These are phyloP conservation scores for Cylas formicarius DNA, from an alignment of 1,140 invertebrate species.

Conservation along the genomic window DNA sequence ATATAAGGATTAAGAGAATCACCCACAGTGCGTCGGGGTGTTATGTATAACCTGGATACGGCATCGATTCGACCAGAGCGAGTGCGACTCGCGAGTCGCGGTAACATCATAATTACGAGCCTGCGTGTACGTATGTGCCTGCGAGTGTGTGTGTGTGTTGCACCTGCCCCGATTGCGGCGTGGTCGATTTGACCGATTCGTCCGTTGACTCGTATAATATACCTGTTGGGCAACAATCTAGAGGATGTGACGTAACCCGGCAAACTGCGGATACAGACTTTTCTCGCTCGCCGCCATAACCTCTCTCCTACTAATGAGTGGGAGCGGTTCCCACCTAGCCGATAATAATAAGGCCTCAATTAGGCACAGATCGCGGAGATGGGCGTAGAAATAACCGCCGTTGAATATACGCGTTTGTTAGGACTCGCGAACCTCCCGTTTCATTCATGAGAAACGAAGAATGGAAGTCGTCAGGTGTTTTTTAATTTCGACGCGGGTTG, in stretches of 20 bases:
- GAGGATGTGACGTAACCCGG: conserved; percentile 14
- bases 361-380: conserved; percentile 7
- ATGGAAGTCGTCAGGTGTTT: conserved; percentile 1
- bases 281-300: neutral
- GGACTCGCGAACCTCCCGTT: neutral
- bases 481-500: conserved; percentile 1
- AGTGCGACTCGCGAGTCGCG: too few relatives aligned
- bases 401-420: conserved; percentile 2
- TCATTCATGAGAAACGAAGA: conserved; percentile 3
- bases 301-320: conserved; percentile 5
- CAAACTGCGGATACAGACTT: conserved; percentile 11
- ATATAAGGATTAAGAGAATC: too few relatives aligned
- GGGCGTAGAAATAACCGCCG: neutral
- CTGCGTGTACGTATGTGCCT: too few relatives aligned
- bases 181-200: conserved; percentile 14
- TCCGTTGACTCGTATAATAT: conserved; percentile 10
- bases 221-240: conserved; percentile 12
- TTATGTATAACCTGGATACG: too few relatives aligned
- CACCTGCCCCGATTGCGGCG: too few relatives aligned
- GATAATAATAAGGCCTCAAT: conserved; percentile 12
- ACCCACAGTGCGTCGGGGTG: too few relatives aligned
- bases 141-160: too few relatives aligned
- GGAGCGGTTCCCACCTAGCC: conserved; percentile 10
- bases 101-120: too few relatives aligned
- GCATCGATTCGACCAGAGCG: too few relatives aligned